Evolutionary conservation across 2,113 vertebrate species (phyloP), one percentile per base, ranked within the genome.

Genomic region (Cichladusa arquata): DNA sequence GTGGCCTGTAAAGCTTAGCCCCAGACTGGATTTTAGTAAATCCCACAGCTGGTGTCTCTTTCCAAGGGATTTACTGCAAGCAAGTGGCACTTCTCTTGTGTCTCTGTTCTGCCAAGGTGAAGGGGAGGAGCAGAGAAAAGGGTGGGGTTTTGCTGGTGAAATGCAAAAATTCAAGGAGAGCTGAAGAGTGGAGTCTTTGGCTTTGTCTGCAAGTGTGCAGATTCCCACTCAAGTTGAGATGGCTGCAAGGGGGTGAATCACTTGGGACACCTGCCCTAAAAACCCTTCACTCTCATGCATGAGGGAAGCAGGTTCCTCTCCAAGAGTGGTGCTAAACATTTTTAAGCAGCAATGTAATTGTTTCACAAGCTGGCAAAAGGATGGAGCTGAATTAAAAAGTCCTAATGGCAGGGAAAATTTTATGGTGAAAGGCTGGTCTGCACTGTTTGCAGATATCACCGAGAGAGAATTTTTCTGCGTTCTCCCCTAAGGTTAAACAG

Each of bases 331-430:
- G 78, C 74, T 91, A 80, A 91, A 96, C 45, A 72, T 42, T 96
- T 95, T 96, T 94, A 89, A 93, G 73, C 92, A 96, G 67, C 73
- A 77, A 69, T 1, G 3, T 83, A 90, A 85, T 72, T 88, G 60
- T 84, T 96, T 94, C 79, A 89, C 6, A 10, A 97, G 60, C 69
- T 97, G 92, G 70, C 66, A 96, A 77, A 95, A 95, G 61, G 72
- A 96, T 66, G 76, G 79, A 90, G 83, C 66, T 71, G 89, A 97
- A 89, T 93, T 88, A 80, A 88, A 86, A 93, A 96, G 67, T 93
- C 71, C 64, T 95, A 93, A 88, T 45, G 56, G 53, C 47, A 95
- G 45, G 86, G 92, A 89, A 93, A 76, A 70, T 56, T 94, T 96
- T 92, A 90, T 72, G 54, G 70, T 18, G n/a, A 72, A 74, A 92